Base-by-base conservation (phyloP, 1,140 invertebrate species). In the Acromyrmex charruanus region DNA sequence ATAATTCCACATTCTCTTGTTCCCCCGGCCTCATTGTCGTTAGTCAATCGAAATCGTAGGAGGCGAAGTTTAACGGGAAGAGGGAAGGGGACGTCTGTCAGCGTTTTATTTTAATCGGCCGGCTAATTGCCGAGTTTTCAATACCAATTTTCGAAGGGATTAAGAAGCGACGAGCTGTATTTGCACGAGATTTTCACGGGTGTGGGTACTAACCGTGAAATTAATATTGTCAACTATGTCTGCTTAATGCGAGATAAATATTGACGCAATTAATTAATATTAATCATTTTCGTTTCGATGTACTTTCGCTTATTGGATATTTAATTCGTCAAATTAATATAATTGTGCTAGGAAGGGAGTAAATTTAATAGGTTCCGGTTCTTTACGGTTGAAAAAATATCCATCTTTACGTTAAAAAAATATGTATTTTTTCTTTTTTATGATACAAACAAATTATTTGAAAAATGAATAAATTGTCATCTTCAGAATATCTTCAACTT, bases 271-370 rank as follows among this genome's bases (percentile, higher is more conserved):
- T 71, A 81, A 53, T 81, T 69, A 69, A 55, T 81, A 55, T 81
- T 69, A 55, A 81, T 81, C n/a, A 39, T 39, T 53, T 55, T 39
- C 77, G 16, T 81, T 58, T 28, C 14, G 21, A 28, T 44, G 66
- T 51, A 58, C 79, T 71, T 81, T 81, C 66, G 51, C 51, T 81
- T 72, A 49, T 81, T 72, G 31, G 72, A 71, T 71, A 81, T 81
- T 81, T 53, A 35, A 69, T 9, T n/a, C 65, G 44, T 53, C 25
- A 55, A 39, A 44, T 6, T 5, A 5, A 44, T 14, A 10, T 3
- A 10, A 25, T 16, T 44, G 35, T n/a, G 16, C n/a, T 28, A 71
- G 10, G 35, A 53, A 63, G 21, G 18, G 25, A n/a, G 16, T 18
- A 31, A 49, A 16, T 81, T 71, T 18, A n/a, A 14, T 21, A n/a